phyloP scores from a whole-genome alignment of 2,113 vertebrate genomes.

The Pelusios castaneus region DNA sequence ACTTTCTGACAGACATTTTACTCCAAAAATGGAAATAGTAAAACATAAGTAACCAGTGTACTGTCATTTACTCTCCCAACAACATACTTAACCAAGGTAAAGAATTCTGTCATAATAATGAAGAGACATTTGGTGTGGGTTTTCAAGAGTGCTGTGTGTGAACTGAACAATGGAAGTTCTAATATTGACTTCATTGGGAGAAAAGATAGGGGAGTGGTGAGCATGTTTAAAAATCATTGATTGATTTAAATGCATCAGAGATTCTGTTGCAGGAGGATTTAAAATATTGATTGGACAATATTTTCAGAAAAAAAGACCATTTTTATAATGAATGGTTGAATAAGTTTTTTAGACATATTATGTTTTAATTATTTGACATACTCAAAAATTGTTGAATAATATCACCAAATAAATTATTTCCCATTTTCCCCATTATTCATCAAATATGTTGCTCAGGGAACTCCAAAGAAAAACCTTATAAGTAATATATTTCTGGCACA shows the following conservation, averaged over 20 bases:
- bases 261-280: neutral
- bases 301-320: neutral
- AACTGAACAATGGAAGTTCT: neutral
- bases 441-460: neutral
- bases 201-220: conserved; percentile 17
- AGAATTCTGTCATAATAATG: neutral
- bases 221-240: conserved; percentile 19
- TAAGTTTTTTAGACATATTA: neutral
- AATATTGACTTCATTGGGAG: neutral
- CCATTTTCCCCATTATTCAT: neutral
- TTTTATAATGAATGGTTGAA: neutral
- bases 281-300: neutral
- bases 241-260: conserved; percentile 31
- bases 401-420: neutral
- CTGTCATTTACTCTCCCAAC: conserved; percentile 10
- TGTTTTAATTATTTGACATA: neutral
- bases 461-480: neutral
- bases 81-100: neutral
- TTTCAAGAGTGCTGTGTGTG: neutral
- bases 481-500: neutral
- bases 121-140: neutral
- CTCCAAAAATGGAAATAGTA: conserved; percentile 38
- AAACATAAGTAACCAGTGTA: conserved; percentile 47
- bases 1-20: conserved; percentile 49
- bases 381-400: neutral